Evolutionary conservation across 2,797 vertebrate genomes (phyloP), one percentile per base, ranked within the genome.

Genomic region (Crocodylus rhombifer): DNA sequence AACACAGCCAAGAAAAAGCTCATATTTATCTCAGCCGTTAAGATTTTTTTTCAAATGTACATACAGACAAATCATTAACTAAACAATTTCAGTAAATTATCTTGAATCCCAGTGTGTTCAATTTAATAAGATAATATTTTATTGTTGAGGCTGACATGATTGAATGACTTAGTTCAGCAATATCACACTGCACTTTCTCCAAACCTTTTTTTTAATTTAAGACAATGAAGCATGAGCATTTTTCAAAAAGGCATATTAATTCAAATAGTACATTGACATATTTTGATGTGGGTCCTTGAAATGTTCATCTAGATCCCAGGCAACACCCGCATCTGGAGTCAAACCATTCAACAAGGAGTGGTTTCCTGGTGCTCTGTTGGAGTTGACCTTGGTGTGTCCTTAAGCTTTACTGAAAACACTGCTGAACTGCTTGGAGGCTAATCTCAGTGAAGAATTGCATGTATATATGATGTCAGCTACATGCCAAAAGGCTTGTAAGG

Each of bases 301-400:
- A 62, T 21, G 10, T 25, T 74, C 80, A 16, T 7, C 42, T 82
- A 23, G 18, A 51, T 10, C 42, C 42, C 42, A 51, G 42, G 42
- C 42, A 51, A 51, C 10, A 3, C 42, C 42, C 42, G 10, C 42
- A 51, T 51, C 10, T 51, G 42, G 42, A 75, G 21, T 69, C 73
- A 89, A 76, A 80, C 16, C 11, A 64, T 84, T 75, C 2, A 62
- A 25, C 25, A 65, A 58, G 60, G 26, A 0, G 0, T 1, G 10
- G 25, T 16, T 86, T 3, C 0, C 23, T 82, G 64, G 5, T 73
- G 6, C 87, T 76, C 74, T 84, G 21, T 83, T 77, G 87, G 25
- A 2, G 75, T 73, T 95, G 93, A 94, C 93, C 95, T 95, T 96
- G 87, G 62, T 51, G 42, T 71, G 84, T 95, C 94, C 93, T 94